Conservation (phyloP, 2,797 vertebrate genomes). For the Rhynchotus rufescens region DNA sequence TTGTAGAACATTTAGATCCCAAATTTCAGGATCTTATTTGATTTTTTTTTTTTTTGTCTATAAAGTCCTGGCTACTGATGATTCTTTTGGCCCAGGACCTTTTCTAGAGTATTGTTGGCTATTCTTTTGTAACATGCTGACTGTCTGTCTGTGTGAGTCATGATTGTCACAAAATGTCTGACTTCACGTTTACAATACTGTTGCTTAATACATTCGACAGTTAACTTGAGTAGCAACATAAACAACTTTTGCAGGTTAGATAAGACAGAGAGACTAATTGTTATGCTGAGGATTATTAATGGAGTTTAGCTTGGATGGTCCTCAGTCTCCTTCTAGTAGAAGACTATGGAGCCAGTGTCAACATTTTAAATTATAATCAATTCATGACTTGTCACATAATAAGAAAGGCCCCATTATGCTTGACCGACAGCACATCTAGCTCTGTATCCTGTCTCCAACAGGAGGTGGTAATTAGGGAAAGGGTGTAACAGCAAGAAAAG, state of each 20-base stretch:
- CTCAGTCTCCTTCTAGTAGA: slow-evolving; percentile 19
- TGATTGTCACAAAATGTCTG: background rate
- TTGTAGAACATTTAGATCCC: background rate
- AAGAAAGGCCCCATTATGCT: slow-evolving; percentile 46
- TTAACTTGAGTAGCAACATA: background rate
- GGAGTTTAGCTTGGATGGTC: slow-evolving; percentile 46
- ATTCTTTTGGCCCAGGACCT: background rate
- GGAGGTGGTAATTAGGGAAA: slow-evolving; percentile 47
- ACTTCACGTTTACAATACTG: background rate
- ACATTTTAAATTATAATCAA: slow-evolving; percentile 17
- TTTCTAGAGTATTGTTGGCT: background rate
- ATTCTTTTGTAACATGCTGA: background rate
- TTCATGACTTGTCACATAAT: background rate
- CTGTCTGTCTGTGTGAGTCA: background rate
- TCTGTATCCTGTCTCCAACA: slow-evolving; percentile 64
- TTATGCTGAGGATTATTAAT: slow-evolving; percentile 4
- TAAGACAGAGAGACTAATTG: background rate
- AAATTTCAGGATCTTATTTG: background rate
- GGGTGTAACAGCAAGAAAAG: slow-evolving; percentile 28
- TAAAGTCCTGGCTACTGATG: background rate
- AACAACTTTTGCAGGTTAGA: slow-evolving; percentile 6
- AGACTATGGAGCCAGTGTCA: slow-evolving; percentile 50
- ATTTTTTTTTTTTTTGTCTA: background rate
- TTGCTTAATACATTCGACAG: background rate
- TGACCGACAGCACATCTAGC: background rate